Conservation (phyloP, 2,797 vertebrate species). For the Gallinago stenura region DNA sequence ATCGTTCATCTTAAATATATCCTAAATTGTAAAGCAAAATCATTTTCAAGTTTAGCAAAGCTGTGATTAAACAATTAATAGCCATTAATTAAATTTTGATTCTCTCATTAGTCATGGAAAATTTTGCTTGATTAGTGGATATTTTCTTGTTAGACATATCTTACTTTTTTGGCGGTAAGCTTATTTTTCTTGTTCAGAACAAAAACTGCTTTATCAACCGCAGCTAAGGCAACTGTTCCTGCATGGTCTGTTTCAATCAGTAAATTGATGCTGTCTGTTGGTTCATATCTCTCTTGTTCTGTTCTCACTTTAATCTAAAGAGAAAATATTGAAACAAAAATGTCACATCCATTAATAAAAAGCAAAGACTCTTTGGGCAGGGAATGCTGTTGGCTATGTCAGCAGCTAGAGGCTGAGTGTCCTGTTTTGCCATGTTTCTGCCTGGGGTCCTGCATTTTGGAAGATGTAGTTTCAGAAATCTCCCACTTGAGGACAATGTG, state of each 20-base stretch:
- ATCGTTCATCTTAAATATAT: background rate
- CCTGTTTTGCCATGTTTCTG: background rate
- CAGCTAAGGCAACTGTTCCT: constrained; percentile 71
- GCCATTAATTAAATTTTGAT: background rate
- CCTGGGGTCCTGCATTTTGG: accelerated
- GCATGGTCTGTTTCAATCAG: constrained; percentile 57
- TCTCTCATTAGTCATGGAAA: background rate
- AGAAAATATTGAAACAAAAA: background rate
- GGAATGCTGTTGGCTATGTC: background rate
- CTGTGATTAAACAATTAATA: background rate
- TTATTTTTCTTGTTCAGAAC: constrained; percentile 79
- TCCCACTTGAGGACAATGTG: background rate
- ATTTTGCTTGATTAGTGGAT: background rate
- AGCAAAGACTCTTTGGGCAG: background rate
- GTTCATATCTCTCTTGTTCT: constrained; percentile 52
- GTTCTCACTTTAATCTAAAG: constrained; percentile 75
- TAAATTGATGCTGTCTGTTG: constrained; percentile 40
- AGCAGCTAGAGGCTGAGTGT: background rate
- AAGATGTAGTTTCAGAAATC: accelerated
- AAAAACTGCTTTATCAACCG: constrained; percentile 78
- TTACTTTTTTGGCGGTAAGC: constrained; percentile 76
- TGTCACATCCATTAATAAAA: background rate
- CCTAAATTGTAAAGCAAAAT: background rate
- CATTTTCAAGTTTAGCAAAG: background rate
- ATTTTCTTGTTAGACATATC: background rate